These are phyloP conservation scores for Deilephila elpenor DNA, from an alignment of 2,888 invertebrate species.

Conservation along the genomic window DNA sequence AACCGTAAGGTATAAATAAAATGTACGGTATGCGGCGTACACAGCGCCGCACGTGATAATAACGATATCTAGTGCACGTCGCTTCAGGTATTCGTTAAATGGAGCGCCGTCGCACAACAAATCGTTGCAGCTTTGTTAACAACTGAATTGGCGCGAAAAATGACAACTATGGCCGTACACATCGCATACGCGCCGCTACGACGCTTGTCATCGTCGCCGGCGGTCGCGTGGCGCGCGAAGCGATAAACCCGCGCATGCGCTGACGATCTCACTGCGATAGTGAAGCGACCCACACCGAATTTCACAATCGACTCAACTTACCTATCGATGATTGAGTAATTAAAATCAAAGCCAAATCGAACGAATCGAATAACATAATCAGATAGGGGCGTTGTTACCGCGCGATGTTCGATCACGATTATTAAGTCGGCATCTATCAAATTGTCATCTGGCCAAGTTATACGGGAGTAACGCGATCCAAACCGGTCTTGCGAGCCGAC, in stretches of 20 bases:
- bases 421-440: slow-evolving; percentile 72
- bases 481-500: slow-evolving; percentile 69
- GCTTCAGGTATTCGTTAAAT: slow-evolving; percentile 37
- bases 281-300: slow-evolving; percentile 11
- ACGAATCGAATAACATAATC: slow-evolving; percentile 37
- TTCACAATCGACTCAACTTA: slow-evolving; percentile 51
- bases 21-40: not conserved
- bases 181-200: slow-evolving; percentile 31
- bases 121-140: slow-evolving; percentile 40
- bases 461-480: slow-evolving; percentile 65
- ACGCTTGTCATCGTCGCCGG: slow-evolving; percentile 31
- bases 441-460: slow-evolving; percentile 71
- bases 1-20: not conserved
- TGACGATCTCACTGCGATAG: not conserved
- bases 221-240: slow-evolving; percentile 42
- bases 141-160: slow-evolving; percentile 69
- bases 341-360: slow-evolving; percentile 40
- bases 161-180: slow-evolving; percentile 48
- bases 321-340: slow-evolving; percentile 33
- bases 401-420: slow-evolving; percentile 57
- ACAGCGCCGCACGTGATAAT: not conserved
- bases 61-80: slow-evolving; percentile 3
- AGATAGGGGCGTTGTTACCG: slow-evolving; percentile 38
- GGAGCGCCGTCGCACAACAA: slow-evolving; percentile 41
- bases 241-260: slow-evolving; percentile 12